Percentiles rank a stretch among this genome's conserved stretches.
Conservation (phyloP, 2,113 vertebrate species). For the Petroica traversi region DNA sequence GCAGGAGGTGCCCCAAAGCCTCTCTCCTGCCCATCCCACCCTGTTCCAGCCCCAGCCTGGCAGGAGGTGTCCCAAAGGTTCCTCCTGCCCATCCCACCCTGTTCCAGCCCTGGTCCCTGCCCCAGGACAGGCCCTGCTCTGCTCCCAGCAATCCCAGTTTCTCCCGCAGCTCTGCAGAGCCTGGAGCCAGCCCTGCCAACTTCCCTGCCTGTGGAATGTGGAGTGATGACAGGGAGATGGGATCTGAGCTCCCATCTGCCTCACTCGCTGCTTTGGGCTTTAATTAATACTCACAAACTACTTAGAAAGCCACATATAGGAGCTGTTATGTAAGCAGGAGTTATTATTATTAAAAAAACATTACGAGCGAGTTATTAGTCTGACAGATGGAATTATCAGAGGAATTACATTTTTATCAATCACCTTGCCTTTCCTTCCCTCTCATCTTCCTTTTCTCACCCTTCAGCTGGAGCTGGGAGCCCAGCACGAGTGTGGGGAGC, state of each 20-base stretch:
- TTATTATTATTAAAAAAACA: neutral
- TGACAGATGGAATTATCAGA: neutral
- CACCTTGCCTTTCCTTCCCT: neutral
- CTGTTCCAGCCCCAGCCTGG: neutral
- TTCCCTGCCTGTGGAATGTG: neutral
- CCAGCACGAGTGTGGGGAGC: neutral
- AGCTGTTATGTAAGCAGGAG: conserved; percentile 15
- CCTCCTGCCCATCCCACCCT: neutral
- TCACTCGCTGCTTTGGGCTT: neutral
- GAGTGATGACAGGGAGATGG: neutral
- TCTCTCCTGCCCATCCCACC: neutral
- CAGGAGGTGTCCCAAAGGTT: neutral
- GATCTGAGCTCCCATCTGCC: conserved; percentile 14
- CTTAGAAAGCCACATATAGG: neutral
- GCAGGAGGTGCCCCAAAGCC: neutral
- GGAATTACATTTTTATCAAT: neutral
- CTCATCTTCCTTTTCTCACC: neutral
- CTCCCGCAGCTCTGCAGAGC: neutral
- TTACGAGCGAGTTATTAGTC: neutral
- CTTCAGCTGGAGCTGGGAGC: neutral
- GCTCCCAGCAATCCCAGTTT: neutral
- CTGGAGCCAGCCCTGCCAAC: neutral
- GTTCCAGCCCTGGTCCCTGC: neutral
- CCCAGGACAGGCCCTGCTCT: fast-evolving
- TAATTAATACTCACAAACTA: neutral